A percentile compares a stretch with the other conserved stretches of the same genome.
Evolutionary conservation across 2,113 vertebrate species (phyloP).

Genomic region (Tapirus terrestris): DNA sequence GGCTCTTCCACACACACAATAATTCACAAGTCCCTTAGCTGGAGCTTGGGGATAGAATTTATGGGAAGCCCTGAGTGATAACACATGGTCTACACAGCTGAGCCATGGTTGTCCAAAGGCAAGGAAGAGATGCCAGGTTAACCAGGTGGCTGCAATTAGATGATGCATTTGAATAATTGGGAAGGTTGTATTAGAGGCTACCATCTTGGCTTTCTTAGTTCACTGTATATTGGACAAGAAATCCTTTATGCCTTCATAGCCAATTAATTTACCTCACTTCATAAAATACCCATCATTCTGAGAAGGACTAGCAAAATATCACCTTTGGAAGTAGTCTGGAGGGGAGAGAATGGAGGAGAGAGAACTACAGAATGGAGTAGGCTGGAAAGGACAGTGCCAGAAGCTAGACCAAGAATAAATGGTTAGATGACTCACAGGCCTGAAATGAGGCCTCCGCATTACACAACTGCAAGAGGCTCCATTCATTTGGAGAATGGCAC

Average conservation of each 20-base stretch:
- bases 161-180: conserved; percentile 9
- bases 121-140: conserved; percentile 34
- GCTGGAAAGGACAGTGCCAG: neutral
- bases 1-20: conserved; percentile 8
- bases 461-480: too few relatives aligned
- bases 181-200: neutral
- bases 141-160: conserved; percentile 50
- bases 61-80: conserved; percentile 63
- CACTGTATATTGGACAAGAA: neutral
- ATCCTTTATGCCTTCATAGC: neutral
- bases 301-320: neutral
- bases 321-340: neutral
- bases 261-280: neutral
- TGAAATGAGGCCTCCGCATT: neutral
- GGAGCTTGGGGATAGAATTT: conserved; percentile 40
- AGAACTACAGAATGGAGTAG: neutral
- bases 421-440: neutral
- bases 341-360: neutral
- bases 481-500: neutral
- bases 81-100: conserved; percentile 55
- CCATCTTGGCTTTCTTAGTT: conserved; percentile 38
- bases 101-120: conserved; percentile 57
- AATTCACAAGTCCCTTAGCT: conserved; percentile 52
- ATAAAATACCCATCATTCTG: neutral
- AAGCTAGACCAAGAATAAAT: neutral